A percentile compares a stretch with the other conserved stretches of the same genome.
phyloP scores from a whole-genome alignment of 2,888 invertebrate species.

The Eulithis prunata region DNA sequence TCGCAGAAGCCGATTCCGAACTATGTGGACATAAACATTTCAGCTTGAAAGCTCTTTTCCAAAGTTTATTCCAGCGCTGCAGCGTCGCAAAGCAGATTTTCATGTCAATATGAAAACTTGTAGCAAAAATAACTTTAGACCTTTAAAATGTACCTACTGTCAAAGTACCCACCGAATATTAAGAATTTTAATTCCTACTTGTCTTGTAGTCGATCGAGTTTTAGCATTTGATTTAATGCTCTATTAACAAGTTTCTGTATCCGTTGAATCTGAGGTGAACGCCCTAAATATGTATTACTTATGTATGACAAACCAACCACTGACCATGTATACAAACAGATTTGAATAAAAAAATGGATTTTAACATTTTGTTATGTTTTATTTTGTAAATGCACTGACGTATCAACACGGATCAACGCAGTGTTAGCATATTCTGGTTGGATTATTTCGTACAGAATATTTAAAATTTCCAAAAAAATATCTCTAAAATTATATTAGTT shows the following conservation, averaged over 20 bases:
- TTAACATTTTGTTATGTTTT: too few relatives aligned
- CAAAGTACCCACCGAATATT: background rate
- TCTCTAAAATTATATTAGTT: too few relatives aligned
- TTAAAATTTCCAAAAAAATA: too few relatives aligned
- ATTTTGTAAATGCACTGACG: too few relatives aligned
- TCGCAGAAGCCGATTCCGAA: too few relatives aligned
- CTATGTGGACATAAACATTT: too few relatives aligned
- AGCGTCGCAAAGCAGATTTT: too few relatives aligned
- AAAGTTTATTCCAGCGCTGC: background rate
- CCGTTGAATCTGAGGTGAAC: conserved; percentile 22
- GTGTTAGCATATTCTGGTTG: too few relatives aligned
- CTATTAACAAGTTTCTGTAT: conserved; percentile 27
- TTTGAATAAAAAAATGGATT: background rate
- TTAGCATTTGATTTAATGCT: conserved; percentile 17
- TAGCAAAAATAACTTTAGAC: background rate
- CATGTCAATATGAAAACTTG: too few relatives aligned
- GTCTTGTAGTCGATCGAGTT: conserved; percentile 9
- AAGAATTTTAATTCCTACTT: conserved; percentile 11
- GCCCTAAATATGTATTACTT: conserved; percentile 17
- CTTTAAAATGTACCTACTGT: background rate
- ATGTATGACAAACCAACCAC: conserved; percentile 13
- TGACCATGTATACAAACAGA: background rate
- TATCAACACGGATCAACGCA: too few relatives aligned
- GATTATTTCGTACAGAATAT: too few relatives aligned
- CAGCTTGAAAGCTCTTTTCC: too few relatives aligned